phyloP scores from a whole-genome alignment of 2,797 vertebrate genomes.

The Cercopithecus neglectus region DNA sequence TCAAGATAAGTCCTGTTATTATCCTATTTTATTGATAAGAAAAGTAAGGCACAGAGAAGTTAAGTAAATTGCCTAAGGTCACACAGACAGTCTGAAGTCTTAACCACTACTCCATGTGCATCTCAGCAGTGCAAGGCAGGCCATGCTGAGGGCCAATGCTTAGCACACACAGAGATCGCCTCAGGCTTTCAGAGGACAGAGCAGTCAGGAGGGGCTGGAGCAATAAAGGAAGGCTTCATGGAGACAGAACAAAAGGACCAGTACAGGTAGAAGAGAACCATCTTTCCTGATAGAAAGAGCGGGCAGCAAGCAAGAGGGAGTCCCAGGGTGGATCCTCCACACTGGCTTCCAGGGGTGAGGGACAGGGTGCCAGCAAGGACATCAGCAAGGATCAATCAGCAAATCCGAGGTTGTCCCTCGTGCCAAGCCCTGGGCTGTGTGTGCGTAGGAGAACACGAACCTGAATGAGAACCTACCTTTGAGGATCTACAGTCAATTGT shows the following conservation, averaged over 20 bases:
- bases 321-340: not conserved
- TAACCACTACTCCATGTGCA: not conserved
- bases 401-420: not conserved
- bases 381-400: not conserved
- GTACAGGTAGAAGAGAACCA: not conserved
- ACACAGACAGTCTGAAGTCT: not conserved
- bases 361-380: not conserved
- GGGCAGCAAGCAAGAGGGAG: too few relatives aligned
- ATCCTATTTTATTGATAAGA: not conserved
- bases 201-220: accelerated
- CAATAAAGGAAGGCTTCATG: accelerated
- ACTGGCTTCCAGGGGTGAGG: not conserved
- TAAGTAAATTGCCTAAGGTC: not conserved
- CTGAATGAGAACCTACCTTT: not conserved
- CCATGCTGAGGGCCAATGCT: not conserved
- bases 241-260: not conserved
- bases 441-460: too few relatives aligned
- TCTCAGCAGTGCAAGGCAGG: not conserved
- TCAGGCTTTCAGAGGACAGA: not conserved
- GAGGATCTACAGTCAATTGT: not conserved
- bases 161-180: not conserved
- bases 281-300: not conserved
- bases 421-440: not conserved
- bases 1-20: not conserved
- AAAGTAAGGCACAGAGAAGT: not conserved